Base-by-base conservation (phyloP, 2,888 invertebrate species). In the Athrips mouffetella region DNA sequence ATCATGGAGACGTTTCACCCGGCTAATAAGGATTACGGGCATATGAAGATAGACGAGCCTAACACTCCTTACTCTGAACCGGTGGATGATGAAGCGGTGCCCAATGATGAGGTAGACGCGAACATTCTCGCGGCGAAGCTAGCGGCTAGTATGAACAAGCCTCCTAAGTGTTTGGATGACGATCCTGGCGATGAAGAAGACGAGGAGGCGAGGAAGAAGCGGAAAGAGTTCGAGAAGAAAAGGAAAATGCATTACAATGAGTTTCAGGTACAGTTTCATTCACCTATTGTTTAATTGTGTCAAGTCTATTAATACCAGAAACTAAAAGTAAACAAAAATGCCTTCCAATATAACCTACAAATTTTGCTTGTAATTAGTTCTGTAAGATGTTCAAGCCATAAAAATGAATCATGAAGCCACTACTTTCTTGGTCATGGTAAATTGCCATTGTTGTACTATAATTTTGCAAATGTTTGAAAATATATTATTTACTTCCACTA, bases 1-100 rank as follows among this genome's bases (percentile, higher is more conserved):
- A 99, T 99, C 59, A 91, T 99, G 65, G 98, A 98, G 60, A 99
- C 99, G 0, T 93, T 98, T 70, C 99, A 99, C 89, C 99, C 99
- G 33, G 91, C 95, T 16, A 97, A 97, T 78, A 99, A 99, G 88
- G 99, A 99, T 85, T 99, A 99, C 83, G 99, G 99, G 6, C 98
- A 98, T 73, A 99, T 99, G 98, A 99, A 99, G 86, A 82, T 87
- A 29, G 96, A 97, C 67, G 99, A 99, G 83, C 99, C 99, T 1
- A 98, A 98, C 82, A 99, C 99, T 20, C 99, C 99, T 30, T 91
- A 76, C 63, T 87, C 89, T 3, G 92, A 92, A 66, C 79, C 91
- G 45, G 89, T 87, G 40, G 93, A 93, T 54, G 89, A 90, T 21
- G 89, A 90, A 33, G 80, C 89, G 35, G 92, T 91, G 60, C 89